These are phyloP conservation scores for Rhamnusium bicolor DNA, from an alignment of 2,888 invertebrate species.

Conservation along the genomic window DNA sequence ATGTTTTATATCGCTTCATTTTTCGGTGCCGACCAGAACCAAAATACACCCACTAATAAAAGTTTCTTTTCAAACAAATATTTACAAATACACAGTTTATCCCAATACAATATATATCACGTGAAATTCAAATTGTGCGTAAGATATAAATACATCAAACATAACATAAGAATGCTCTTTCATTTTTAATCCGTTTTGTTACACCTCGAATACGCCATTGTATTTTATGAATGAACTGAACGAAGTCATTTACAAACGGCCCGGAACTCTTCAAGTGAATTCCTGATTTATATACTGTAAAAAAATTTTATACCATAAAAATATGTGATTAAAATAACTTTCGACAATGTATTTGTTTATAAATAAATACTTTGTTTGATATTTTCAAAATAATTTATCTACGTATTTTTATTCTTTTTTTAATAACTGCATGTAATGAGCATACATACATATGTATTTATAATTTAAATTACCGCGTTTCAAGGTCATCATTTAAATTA, in stretches of 20 bases:
- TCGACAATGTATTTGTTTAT: too few species aligned
- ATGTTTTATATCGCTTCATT: conserved; percentile 34
- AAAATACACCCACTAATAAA: conserved; percentile 26
- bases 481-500: too few species aligned
- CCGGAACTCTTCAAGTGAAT: background rate
- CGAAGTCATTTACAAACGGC: background rate
- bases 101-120: background rate
- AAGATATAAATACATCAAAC: background rate
- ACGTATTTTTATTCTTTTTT: too few species aligned
- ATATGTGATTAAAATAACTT: too few species aligned
- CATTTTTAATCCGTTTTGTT: background rate
- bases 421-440: too few species aligned
- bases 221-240: background rate
- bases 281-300: background rate
- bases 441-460: too few species aligned
- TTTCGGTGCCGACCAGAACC: conserved; percentile 45
- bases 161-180: background rate
- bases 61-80: conserved; percentile 32
- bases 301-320: too few species aligned
- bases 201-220: background rate
- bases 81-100: background rate
- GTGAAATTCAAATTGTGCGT: background rate
- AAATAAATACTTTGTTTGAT: too few species aligned
- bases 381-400: too few species aligned
- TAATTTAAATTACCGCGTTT: too few species aligned